Evolutionary conservation across 2,113 vertebrate genomes (phyloP).

Genomic region (Callaeas wilsoni): DNA sequence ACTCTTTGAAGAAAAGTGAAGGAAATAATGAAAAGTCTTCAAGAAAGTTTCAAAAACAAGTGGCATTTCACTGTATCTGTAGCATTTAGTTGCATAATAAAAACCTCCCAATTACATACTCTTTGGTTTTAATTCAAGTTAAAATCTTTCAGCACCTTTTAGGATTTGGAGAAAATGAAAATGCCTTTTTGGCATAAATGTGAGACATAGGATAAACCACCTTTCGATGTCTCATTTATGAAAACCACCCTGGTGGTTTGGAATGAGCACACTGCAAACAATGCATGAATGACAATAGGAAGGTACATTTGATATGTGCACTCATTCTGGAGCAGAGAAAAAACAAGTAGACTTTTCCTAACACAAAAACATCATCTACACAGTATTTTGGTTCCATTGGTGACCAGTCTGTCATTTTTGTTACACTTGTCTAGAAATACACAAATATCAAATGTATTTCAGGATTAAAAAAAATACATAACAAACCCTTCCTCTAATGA

Average conservation of each 20-base stretch:
- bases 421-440: constrained; percentile 21
- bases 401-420: constrained; percentile 30
- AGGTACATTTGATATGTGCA: not conserved
- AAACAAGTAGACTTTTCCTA: not conserved
- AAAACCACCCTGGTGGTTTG: constrained; percentile 34
- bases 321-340: constrained; percentile 39
- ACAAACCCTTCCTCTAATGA: not conserved
- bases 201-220: constrained; percentile 54
- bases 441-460: constrained; percentile 33
- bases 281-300: not conserved
- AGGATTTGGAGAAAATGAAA: constrained; percentile 53
- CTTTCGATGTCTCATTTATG: constrained; percentile 41
- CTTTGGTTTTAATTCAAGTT: constrained; percentile 78
- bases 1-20: constrained; percentile 54
- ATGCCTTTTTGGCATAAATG: constrained; percentile 27
- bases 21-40: constrained; percentile 52
- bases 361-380: constrained; percentile 36
- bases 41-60: constrained; percentile 61
- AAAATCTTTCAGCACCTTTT: constrained; percentile 76
- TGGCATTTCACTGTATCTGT: constrained; percentile 66
- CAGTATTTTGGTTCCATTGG: constrained; percentile 19
- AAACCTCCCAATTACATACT: constrained; percentile 64
- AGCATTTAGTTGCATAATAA: constrained; percentile 62
- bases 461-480: constrained; percentile 57
- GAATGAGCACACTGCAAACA: constrained; percentile 10